Evolutionary conservation across 2,797 vertebrate species (phyloP), one percentile per base, ranked within the genome.

Genomic region (Clarias fuscus): DNA sequence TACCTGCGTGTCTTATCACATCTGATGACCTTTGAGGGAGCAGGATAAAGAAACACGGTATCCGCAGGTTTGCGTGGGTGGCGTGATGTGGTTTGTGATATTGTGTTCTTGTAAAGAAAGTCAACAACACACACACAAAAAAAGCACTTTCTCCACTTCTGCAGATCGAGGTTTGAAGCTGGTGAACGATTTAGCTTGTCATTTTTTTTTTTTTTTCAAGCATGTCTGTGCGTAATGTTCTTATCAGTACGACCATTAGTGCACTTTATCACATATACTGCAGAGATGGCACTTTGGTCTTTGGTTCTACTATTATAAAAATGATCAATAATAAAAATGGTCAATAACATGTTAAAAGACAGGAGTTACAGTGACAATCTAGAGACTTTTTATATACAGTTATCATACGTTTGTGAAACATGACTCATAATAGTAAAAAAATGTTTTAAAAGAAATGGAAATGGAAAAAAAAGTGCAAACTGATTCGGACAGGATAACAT

Each of bases 1-100:
- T 93, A 94, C 92, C 89, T 92, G 87, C 84, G 70, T 92, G 89
- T 94, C 92, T 95, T 95, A 96, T 97, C 94, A 92, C 90, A 80
- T 83, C 92, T 79, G 95, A 96, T 97, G 97, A 98, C 97, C 97
- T 98, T 98, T 98, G 95, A 97, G 97, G 94, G 89, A 93, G 95
- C 93, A 93, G 92, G 87, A 95, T 94, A 93, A 95, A 94, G 91
- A 94, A 56, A 92, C 92, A 94, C 86, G 85, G 92, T 93, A 94
- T 92, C 71, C 92, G 92, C 91, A 91, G 93, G 91, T 92, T 96
- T 91, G 97, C 96, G 94, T 97, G 97, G 95, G 97, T 96, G 91
- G 93, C 91, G 91, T 94, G 96, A 97, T 97, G 97, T 96, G 97
- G 97, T 97, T 96, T 94, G 91, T 94, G 95, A 97, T 97, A 96